These are phyloP conservation scores for Chrysotoxum bicinctum DNA, from an alignment of 2,888 invertebrate genomes.

Conservation along the genomic window DNA sequence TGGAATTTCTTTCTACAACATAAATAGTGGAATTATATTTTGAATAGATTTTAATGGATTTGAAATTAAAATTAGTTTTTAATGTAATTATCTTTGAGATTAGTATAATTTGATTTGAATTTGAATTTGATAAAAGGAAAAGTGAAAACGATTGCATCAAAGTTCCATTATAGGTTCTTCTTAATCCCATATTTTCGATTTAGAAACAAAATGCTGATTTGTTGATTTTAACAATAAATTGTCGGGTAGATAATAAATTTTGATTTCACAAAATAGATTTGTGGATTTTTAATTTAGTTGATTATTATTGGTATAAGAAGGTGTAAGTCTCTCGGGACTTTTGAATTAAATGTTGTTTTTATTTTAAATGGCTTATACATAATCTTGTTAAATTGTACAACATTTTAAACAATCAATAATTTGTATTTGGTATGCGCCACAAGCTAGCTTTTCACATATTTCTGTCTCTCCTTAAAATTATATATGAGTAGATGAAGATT, in stretches of 20 bases:
- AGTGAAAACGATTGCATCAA: slow-evolving; percentile 1
- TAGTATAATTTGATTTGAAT: neutral
- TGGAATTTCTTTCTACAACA: slow-evolving; percentile 1
- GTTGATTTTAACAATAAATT: neutral
- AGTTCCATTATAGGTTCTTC: neutral
- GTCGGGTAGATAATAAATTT: neutral
- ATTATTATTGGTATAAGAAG: no score
- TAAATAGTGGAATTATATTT: slow-evolving; percentile 8
- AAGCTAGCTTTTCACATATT: no score
- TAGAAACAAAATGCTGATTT: neutral
- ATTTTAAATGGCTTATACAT: no score
- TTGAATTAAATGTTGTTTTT: no score
- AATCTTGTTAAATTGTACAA: no score
- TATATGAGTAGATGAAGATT: no score
- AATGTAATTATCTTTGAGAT: slow-evolving; percentile 35
- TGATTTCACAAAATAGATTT: no score
- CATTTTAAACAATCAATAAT: no score
- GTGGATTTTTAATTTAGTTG: no score
- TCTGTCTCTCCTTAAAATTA: no score
- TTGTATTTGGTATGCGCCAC: no score
- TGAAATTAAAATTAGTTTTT: slow-evolving; percentile 39
- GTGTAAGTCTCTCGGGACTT: no score
- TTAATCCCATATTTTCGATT: neutral
- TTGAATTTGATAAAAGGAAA: neutral
- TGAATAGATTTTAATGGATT: slow-evolving; percentile 33